Base-by-base conservation (phyloP, 2,113 vertebrate species). In the Hydrochoerus hydrochaeris region DNA sequence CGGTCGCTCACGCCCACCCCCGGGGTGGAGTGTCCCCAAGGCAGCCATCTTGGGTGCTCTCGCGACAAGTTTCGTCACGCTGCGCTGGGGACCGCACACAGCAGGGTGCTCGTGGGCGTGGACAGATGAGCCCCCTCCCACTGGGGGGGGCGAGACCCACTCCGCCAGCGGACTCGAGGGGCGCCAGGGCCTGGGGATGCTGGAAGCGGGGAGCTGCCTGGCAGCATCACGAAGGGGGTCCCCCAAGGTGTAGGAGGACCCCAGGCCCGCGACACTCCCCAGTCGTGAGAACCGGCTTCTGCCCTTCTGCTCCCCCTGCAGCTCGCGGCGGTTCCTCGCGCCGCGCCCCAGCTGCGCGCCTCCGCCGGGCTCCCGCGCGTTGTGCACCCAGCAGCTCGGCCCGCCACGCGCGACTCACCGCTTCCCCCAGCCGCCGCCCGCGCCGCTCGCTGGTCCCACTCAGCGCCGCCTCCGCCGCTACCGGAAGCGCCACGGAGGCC, bases 1-100 rank as follows among this genome's bases (percentile, higher is more conserved):
- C 75, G 13, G 4, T 1, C 44, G n/a, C 75, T 32, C 60, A 41
- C 77, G 30, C 57, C 4, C 10, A 41, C 57, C 35, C 52, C 52
- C 82, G 49, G 35, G 80, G 96, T 65, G 77, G 38, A 81, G 81
- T 7, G 91, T 78, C 57, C 97, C 83, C 92, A 52, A 24, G 91
- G 97, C 97, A 95, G 97, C 97, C 97, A 98, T 98, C 96, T 98
- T 98, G 97, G 92, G 41, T 16, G 67, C 17, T 89, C 58, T 73
- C 30, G 46, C 57, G 2, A 81, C 81, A 63, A 44, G 58, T 62
- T 46, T 75, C 65, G 71, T 83, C 96, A 69, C 38, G 85, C 90
- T 5, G 81, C 57, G 14, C 32, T 5, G 46, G 49, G 91, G 77
- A 67, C 96, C 8, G 95, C 84, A 4, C 84, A 4, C 6, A 83